Conservation (phyloP, 1,140 invertebrate species). For the Macrocentrus cingulum region DNA sequence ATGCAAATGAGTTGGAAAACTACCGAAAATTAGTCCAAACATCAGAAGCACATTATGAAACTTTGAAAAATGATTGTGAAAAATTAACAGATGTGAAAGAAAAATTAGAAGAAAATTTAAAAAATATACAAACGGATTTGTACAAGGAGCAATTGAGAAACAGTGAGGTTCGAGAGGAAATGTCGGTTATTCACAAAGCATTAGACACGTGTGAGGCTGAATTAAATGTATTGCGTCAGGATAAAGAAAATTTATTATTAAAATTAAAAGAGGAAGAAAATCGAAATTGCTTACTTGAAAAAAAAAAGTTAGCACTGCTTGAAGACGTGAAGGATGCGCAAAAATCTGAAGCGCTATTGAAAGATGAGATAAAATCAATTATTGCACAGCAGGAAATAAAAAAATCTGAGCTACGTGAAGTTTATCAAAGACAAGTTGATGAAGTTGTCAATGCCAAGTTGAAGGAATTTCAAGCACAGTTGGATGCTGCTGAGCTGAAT, state of each 20-base stretch:
- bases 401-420: constrained; percentile 68
- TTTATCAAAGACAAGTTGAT: constrained; percentile 80
- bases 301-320: constrained; percentile 58
- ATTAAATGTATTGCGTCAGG: constrained; percentile 58
- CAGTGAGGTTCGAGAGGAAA: constrained; percentile 52
- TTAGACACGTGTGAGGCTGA: constrained; percentile 62
- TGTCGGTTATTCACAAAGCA: constrained; percentile 58
- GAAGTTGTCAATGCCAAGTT: constrained; percentile 73
- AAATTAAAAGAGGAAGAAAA: constrained; percentile 61
- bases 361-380: constrained; percentile 61
- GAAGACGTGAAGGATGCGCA: constrained; percentile 54
- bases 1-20: constrained; percentile 51
- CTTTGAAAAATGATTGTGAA: constrained; percentile 44
- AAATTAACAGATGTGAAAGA: constrained; percentile 46
- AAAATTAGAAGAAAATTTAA: constrained; percentile 42
- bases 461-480: constrained; percentile 74
- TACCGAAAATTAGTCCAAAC: constrained; percentile 49
- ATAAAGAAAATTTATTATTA: constrained; percentile 58
- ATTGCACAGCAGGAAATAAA: constrained; percentile 66
- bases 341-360: constrained; percentile 59
- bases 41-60: constrained; percentile 44
- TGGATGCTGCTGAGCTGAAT: constrained; percentile 68
- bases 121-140: constrained; percentile 46
- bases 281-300: constrained; percentile 54
- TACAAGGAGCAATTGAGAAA: constrained; percentile 47